phyloP scores from a whole-genome alignment of 2,888 invertebrate species.

The Heliconius charithonia region DNA sequence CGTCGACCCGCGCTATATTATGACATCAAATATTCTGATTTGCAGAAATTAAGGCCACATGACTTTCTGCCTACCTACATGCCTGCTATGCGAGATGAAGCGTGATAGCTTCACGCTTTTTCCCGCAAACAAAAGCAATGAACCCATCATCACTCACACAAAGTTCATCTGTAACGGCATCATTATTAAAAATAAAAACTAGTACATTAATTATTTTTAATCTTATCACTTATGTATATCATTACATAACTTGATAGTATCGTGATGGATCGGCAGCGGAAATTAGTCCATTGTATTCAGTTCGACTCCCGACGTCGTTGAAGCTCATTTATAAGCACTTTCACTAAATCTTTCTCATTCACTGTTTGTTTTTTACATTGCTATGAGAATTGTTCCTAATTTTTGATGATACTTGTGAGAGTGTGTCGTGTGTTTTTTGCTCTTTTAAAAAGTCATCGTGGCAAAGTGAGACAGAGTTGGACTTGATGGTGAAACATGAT shows the following conservation, averaged over 20 bases:
- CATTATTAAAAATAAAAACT: background rate
- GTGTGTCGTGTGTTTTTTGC: too few relatives aligned
- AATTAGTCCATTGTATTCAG: slow-evolving; percentile 52
- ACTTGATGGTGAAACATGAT: background rate
- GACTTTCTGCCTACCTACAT: background rate
- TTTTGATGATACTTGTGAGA: background rate
- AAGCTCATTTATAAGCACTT: slow-evolving; percentile 49
- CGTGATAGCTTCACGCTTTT: slow-evolving; percentile 1
- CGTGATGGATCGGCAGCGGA: slow-evolving; percentile 48
- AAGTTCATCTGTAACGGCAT: background rate
- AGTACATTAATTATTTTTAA: slow-evolving; percentile 16
- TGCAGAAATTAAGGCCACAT: too few relatives aligned
- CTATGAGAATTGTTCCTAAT: slow-evolving; percentile 28
- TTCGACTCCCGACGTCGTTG: slow-evolving; percentile 47
- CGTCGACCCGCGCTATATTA: too few relatives aligned
- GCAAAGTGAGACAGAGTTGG: background rate
- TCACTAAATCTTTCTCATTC: slow-evolving; percentile 50
- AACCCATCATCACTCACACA: background rate
- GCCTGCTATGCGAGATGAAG: too few relatives aligned
- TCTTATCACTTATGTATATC: slow-evolving; percentile 10
- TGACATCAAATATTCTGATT: too few relatives aligned
- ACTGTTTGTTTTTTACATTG: slow-evolving; percentile 37
- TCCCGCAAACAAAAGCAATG: background rate
- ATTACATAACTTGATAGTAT: slow-evolving; percentile 47
- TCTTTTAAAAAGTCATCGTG: background rate